A percentile compares a stretch with the other conserved stretches of the same genome.
phyloP scores from a whole-genome alignment of 2,888 invertebrate genomes.

The Hypomecis atomaria region DNA sequence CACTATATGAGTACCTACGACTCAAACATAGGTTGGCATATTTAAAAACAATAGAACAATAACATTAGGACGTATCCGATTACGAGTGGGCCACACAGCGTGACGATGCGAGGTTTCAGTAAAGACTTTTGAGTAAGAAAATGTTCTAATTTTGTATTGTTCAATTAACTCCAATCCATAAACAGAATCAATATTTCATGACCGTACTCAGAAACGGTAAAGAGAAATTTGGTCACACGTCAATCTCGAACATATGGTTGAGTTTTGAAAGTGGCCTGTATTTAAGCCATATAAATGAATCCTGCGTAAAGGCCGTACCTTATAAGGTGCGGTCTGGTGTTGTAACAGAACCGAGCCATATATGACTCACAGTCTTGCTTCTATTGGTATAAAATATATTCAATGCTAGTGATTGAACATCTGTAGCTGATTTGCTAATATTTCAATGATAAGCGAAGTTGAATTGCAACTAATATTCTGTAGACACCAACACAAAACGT shows the following conservation, averaged over 20 bases:
- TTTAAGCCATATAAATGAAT: constrained; percentile 79
- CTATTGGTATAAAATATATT: constrained; percentile 75
- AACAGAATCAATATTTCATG: constrained; percentile 26
- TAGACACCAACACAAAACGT: constrained; percentile 12
- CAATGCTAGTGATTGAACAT: constrained; percentile 74
- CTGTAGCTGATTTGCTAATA: constrained; percentile 60
- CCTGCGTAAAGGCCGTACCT: constrained; percentile 75
- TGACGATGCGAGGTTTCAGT: constrained; percentile 33
- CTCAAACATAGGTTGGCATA: neutral
- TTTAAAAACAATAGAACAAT: constrained; percentile 47
- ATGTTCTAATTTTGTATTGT: constrained; percentile 9
- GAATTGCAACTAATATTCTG: constrained; percentile 31
- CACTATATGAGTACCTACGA: neutral
- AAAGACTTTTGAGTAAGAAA: constrained; percentile 7
- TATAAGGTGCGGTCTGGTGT: constrained; percentile 74
- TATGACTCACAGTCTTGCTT: constrained; percentile 72
- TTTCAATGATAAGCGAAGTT: neutral
- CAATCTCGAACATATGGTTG: constrained; percentile 80
- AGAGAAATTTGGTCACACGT: constrained; percentile 76
- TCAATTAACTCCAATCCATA: constrained; percentile 33
- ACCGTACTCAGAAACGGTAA: constrained; percentile 34
- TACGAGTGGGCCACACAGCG: constrained; percentile 51
- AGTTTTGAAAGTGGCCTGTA: constrained; percentile 78
- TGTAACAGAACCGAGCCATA: constrained; percentile 70
- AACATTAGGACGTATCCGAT: constrained; percentile 47